Evolutionary conservation across 37 sponge, comb jelly and placozoan species (phyloP), one percentile per base, ranked within the genome.

Genomic region (Halisarca cf. caerulea): DNA sequence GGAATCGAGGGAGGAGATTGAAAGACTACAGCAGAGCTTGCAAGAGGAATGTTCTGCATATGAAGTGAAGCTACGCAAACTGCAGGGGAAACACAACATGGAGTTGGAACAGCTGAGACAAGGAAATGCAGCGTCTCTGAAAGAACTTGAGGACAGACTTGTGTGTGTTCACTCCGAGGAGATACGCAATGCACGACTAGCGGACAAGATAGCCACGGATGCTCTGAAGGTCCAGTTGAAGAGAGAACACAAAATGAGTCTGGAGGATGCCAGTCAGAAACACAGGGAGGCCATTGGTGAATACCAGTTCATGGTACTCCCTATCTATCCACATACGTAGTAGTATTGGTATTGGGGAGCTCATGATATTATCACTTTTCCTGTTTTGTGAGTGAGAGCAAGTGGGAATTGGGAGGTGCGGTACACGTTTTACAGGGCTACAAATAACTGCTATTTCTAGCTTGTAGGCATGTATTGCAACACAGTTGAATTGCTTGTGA

Each of bases 181-280:
- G 58, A 25, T 83, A 24, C 45, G 59, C 42, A 78, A 78, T 18
- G 73, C 83, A 3, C 92, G 84, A 23, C 60, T 80, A 35, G 92
- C 95, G 8, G 82, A 91, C 81, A 80, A 87, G 83, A 58, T 91
- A 23, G 87, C 92, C 2, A 84, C 84, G 15, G 75, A 62, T 18
- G 73, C 86, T 6, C 59, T 92, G 28, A 88, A 69, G 81, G 91
- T 92, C 40, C 78, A 88, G 55, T 33, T 90, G 54, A 78, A 82
- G 53, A 66, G 58, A 44, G 57, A 88, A 68, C 51, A 80, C 18
- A 33, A 39, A 23, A 58, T 66, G 59, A 80, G 64, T 9, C 43
- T 91, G 28, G 3, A 35, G 17, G 37, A 44, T 41, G 40, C 36
- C 0, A 54, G 24, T 4, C 71, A 58, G 73, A 70, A 18, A 32